Percentiles rank a stretch among this genome's conserved stretches.
phyloP scores from a whole-genome alignment of 1,140 invertebrate species.

The Eupristina koningsbergeri region DNA sequence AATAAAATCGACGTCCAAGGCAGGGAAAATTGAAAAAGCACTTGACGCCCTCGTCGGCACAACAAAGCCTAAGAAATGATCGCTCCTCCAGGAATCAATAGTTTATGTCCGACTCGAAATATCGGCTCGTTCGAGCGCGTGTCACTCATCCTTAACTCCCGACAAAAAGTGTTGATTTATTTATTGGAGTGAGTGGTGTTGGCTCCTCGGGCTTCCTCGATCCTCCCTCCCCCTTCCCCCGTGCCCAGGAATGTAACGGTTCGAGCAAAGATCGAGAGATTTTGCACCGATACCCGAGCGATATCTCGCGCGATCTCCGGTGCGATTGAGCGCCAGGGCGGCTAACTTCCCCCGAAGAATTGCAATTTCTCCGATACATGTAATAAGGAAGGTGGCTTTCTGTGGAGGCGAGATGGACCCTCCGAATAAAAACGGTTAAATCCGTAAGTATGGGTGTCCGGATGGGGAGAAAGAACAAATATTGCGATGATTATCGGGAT shows the following conservation, averaged over 20 bases:
- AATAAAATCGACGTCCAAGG: too few relatives aligned
- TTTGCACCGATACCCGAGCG: background rate
- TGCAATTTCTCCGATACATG: background rate
- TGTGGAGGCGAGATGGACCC: background rate
- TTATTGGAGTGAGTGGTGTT: too few relatives aligned
- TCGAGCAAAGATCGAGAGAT: slow-evolving; percentile 29
- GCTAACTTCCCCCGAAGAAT: background rate
- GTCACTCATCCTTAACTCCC: too few relatives aligned
- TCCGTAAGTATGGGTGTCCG: background rate
- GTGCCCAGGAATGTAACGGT: slow-evolving; percentile 16
- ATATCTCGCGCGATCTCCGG: slow-evolving; percentile 41
- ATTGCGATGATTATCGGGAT: slow-evolving; percentile 41
- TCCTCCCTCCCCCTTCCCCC: background rate
- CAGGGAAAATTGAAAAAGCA: too few relatives aligned
- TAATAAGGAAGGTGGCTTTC: slow-evolving; percentile 31
- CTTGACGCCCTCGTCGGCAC: too few relatives aligned
- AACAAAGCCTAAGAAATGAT: too few relatives aligned
- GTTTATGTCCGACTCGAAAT: too few relatives aligned
- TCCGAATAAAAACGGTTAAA: background rate
- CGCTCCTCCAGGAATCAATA: too few relatives aligned
- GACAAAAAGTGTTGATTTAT: background rate
- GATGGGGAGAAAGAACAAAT: slow-evolving; percentile 19
- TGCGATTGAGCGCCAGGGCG: background rate
- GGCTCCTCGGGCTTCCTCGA: background rate
- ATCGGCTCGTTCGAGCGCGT: too few relatives aligned